Conservation (phyloP, 2,797 vertebrate genomes). For the Apogon talboti region DNA sequence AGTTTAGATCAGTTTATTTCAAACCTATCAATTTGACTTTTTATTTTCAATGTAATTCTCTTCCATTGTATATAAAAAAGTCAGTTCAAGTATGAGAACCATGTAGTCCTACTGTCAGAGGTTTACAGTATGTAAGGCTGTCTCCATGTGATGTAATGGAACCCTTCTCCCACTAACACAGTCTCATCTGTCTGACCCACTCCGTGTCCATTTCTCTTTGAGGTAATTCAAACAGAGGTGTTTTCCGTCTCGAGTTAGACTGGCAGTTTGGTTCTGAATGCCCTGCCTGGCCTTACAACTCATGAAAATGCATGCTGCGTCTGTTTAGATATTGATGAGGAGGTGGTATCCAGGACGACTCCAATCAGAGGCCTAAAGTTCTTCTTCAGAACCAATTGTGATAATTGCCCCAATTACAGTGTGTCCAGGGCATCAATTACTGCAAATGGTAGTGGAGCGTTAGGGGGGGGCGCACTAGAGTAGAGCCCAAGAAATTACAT, state of each 20-base stretch:
- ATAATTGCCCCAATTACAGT: constrained; percentile 54
- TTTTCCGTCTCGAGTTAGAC: constrained; percentile 50
- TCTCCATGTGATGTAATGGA: constrained; percentile 5
- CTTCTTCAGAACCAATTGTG: constrained; percentile 30
- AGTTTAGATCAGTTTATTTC: too few species aligned
- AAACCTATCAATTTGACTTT: too few species aligned
- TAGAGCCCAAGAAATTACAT: too few species aligned
- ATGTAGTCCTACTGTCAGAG: neutral
- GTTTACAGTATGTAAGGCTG: neutral
- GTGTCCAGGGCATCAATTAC: constrained; percentile 21
- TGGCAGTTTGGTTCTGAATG: constrained; percentile 15
- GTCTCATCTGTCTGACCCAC: neutral
- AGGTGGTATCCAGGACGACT: constrained; percentile 38
- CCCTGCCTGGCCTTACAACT: constrained; percentile 53
- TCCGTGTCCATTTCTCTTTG: constrained; percentile 37
- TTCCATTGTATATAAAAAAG: too few species aligned
- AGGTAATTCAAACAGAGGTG: constrained; percentile 12
- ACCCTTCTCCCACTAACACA: constrained; percentile 5
- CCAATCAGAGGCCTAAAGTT: constrained; percentile 29
- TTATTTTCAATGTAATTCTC: neutral
- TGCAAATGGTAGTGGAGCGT: constrained; percentile 3
- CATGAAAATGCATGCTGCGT: constrained; percentile 68
- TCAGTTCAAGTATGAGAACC: neutral
- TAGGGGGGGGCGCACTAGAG: too few species aligned
- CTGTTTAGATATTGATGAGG: constrained; percentile 75